A percentile compares a stretch with the other conserved stretches of the same genome.
These are phyloP conservation scores for Cryptocheilus praepositus DNA, from an alignment of 2,888 invertebrate genomes.

Conservation along the genomic window DNA sequence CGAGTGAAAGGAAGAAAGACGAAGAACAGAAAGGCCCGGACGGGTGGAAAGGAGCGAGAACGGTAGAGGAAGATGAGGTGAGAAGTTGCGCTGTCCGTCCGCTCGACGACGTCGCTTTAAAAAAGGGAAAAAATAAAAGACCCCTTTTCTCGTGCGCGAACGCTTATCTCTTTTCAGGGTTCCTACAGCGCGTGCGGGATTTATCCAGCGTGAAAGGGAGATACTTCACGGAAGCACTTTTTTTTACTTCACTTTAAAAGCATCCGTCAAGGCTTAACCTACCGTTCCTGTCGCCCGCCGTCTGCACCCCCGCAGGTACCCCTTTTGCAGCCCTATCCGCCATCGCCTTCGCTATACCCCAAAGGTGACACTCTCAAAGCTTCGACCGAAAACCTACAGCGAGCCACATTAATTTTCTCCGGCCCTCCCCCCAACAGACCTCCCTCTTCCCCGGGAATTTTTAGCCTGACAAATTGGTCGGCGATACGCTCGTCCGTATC, in stretches of 20 bases:
- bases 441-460: not conserved
- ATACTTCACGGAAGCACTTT: slow-evolving; percentile 39
- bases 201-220: slow-evolving; percentile 50
- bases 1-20: not conserved
- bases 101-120: slow-evolving; percentile 24
- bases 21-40: not conserved
- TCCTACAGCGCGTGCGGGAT: slow-evolving; percentile 42
- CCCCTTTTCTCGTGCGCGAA: slow-evolving; percentile 23
- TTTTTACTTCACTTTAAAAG: slow-evolving; percentile 19
- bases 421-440: not conserved
- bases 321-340: not conserved
- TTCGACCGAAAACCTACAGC: not conserved
- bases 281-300: slow-evolving; percentile 1
- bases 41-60: slow-evolving; percentile 1
- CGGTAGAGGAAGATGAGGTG: slow-evolving; percentile 12
- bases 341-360: not conserved
- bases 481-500: not conserved
- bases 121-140: slow-evolving; percentile 20
- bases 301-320: not conserved
- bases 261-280: slow-evolving; percentile 13
- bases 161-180: slow-evolving; percentile 50
- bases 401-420: slow-evolving; percentile 2
- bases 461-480: not conserved
- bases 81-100: slow-evolving; percentile 38
- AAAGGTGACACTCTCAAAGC: slow-evolving; percentile 2